Conservation (phyloP, 2,113 vertebrate genomes). For the Rhegmatorhina hoffmannsi region DNA sequence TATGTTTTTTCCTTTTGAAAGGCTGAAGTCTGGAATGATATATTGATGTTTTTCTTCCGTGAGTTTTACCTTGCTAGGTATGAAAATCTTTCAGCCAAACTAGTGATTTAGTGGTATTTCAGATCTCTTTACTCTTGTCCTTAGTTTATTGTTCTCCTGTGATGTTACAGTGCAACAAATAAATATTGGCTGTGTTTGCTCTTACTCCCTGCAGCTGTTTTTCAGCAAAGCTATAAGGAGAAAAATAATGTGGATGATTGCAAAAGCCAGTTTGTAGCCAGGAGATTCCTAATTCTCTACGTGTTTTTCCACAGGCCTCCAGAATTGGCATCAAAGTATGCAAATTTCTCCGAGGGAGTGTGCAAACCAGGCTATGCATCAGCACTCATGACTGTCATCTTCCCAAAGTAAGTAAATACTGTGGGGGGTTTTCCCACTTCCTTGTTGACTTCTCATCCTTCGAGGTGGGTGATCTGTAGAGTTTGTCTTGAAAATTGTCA, state of each 20-base stretch:
- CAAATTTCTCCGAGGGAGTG: slow-evolving; percentile 89
- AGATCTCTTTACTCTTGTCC: background rate
- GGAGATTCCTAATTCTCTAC: slow-evolving; percentile 38
- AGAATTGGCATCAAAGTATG: slow-evolving; percentile 88
- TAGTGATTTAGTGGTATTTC: background rate
- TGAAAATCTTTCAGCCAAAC: background rate
- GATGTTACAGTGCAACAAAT: background rate
- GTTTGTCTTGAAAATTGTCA: background rate
- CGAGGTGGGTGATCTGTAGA: background rate
- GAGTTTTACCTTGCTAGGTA: background rate
- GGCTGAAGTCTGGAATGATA: background rate
- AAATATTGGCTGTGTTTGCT: background rate
- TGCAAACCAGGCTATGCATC: slow-evolving; percentile 93
- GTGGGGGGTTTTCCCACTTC: background rate
- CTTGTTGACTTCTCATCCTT: background rate
- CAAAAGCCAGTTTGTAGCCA: background rate
- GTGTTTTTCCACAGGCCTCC: slow-evolving; percentile 77
- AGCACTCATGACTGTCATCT: slow-evolving; percentile 93
- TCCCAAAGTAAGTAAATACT: slow-evolving; percentile 88
- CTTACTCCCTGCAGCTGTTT: background rate
- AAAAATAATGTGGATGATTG: background rate
- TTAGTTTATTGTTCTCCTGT: background rate
- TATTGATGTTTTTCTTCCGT: background rate
- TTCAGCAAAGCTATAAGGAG: background rate
- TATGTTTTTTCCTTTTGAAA: background rate